These are phyloP conservation scores for Syngnathus typhle DNA, from an alignment of 2,113 vertebrate species.

Conservation along the genomic window DNA sequence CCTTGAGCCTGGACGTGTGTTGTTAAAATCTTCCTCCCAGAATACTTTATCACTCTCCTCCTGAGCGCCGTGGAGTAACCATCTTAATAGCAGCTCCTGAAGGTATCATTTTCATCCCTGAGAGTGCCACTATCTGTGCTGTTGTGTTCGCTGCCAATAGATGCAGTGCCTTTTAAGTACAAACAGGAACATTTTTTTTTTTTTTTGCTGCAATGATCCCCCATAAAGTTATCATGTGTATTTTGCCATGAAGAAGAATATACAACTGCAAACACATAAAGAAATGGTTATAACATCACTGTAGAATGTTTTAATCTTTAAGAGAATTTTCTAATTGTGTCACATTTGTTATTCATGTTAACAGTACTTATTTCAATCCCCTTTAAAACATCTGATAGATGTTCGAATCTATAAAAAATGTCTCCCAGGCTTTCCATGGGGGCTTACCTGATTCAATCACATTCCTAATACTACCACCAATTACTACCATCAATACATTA, in stretches of 20 bases:
- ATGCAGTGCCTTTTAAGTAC: conserved; percentile 28
- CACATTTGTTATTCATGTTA: not conserved
- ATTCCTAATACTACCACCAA: too few species aligned
- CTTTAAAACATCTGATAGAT: too few species aligned
- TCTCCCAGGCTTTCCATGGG: too few species aligned
- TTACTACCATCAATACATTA: too few species aligned
- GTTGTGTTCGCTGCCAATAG: conserved; percentile 8
- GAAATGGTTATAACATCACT: not conserved
- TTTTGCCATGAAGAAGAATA: not conserved
- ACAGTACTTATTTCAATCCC: not conserved
- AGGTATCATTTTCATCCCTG: conserved; percentile 54
- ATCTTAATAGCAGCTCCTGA: conserved; percentile 66
- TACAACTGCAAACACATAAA: not conserved
- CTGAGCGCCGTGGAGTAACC: conserved; percentile 63
- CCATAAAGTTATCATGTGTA: not conserved
- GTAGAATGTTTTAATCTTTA: not conserved
- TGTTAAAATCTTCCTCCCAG: conserved; percentile 69
- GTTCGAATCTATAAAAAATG: too few species aligned
- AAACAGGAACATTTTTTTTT: conserved; percentile 8
- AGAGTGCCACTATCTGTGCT: conserved; percentile 12
- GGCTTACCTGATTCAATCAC: too few species aligned
- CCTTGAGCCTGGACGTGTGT: conserved; percentile 70
- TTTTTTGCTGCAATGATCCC: not conserved
- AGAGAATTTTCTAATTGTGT: too few species aligned
- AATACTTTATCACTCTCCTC: conserved; percentile 64